These are phyloP conservation scores for Polypedilum vanderplanki DNA, from an alignment of 1,140 invertebrate genomes.

Conservation along the genomic window DNA sequence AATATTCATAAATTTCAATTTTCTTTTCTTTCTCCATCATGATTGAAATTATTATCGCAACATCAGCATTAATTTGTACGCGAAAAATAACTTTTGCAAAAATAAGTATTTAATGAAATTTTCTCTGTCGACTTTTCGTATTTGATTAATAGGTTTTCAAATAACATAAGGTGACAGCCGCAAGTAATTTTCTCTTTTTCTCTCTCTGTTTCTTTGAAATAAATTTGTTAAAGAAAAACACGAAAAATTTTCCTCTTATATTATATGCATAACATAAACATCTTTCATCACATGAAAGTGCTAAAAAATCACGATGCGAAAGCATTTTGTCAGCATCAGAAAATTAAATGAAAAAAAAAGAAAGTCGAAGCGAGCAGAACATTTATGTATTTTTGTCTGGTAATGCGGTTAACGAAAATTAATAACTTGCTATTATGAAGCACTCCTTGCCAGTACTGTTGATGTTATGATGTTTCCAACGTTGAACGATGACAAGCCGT, in stretches of 20 bases:
- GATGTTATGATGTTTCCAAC: constrained; percentile 5
- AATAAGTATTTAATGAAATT: no score
- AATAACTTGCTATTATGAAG: constrained; percentile 21
- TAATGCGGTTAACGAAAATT: constrained; percentile 26
- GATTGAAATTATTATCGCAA: background rate
- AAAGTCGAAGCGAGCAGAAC: background rate
- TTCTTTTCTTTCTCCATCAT: no score
- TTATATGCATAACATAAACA: background rate
- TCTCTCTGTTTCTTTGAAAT: background rate
- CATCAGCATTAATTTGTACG: no score
- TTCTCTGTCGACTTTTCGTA: background rate
- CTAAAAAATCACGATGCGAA: constrained; percentile 11
- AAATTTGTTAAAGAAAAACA: background rate
- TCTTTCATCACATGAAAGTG: background rate
- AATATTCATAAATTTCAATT: no score
- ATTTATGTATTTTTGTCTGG: constrained; percentile 15
- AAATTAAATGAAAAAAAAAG: constrained; percentile 14
- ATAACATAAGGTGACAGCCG: background rate
- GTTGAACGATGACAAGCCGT: constrained; percentile 8
- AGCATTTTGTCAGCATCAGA: background rate
- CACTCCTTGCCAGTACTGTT: background rate
- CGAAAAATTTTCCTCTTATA: background rate
- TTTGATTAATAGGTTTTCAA: background rate
- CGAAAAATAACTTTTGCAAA: no score
- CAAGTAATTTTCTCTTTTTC: background rate